phyloP scores from a whole-genome alignment of 2,888 invertebrate genomes.

The Chirona hameri region DNA sequence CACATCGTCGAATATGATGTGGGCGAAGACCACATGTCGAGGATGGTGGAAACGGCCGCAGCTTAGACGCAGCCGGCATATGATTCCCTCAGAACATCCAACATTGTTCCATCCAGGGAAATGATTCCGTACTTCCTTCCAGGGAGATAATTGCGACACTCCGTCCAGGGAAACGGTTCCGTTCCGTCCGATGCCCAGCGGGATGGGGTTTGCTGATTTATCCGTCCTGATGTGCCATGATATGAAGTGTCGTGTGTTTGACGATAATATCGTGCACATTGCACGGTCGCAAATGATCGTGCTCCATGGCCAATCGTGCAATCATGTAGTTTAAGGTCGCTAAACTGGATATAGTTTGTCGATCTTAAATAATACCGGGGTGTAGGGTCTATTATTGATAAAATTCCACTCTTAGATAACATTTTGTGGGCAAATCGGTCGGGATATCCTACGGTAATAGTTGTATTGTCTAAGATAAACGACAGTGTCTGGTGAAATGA shows the following conservation, averaged over 20 bases:
- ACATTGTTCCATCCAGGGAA: background rate
- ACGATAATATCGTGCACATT: no score
- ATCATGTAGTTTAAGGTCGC: background rate
- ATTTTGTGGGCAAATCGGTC: no score
- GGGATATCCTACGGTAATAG: no score
- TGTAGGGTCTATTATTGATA: no score
- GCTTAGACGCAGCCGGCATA: background rate
- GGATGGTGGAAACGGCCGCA: background rate
- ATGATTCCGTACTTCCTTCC: background rate
- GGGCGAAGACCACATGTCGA: background rate
- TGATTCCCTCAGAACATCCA: background rate
- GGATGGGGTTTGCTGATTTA: background rate
- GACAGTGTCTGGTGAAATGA: no score
- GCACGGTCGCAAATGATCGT: background rate
- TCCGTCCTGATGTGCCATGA: background rate
- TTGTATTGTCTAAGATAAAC: no score
- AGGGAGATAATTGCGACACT: background rate
- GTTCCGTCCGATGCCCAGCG: background rate
- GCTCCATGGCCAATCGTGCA: background rate
- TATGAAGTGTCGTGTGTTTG: background rate
- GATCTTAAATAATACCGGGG: no score
- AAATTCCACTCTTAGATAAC: no score
- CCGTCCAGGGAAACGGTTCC: background rate
- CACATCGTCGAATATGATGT: slow-evolving; percentile 23
- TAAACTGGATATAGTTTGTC: background rate